Base-by-base conservation (phyloP, 2,888 invertebrate species). In the Cheilosia urbana region DNA sequence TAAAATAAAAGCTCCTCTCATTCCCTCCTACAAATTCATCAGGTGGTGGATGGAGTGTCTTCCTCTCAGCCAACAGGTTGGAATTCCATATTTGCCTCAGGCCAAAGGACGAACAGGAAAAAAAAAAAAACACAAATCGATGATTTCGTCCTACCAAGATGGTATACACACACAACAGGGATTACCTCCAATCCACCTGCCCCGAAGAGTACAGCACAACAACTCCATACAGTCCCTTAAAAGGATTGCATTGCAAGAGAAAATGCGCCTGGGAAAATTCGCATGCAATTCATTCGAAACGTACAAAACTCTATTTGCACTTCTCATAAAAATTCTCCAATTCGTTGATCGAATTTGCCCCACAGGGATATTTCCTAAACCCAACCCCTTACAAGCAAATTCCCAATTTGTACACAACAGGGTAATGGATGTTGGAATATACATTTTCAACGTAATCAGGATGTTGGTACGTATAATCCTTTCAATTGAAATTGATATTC, bases 1-100 rank as follows among this genome's bases (percentile, higher is more conserved):
- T n/a, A n/a, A n/a, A 42, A 45, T 6, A n/a, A 4, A 57, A 68
- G 58, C 21, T 57, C 19, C 2, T 49, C 24, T 17, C 11, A 24
- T 24, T 76, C 37, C 15, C 57, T 17, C 15, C 17, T 2, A 7
- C 34, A 66, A 72, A 75, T 68, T 81, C 85, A 85, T 85, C 85
- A 85, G 85, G 85, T 85, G 85, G 85, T 72, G 62, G 47, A 27
- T 68, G 68, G 57, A 53, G 69, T 53, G 37, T 19, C 66, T 80
- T 68, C 57, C 66, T 72, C 57, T 63, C 49, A 81, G 62, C 82
- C 82, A 83, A 85, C 85, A 85, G 85, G 85, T 85, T 85, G 80
- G 57, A 60, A 53, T 76, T 19, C 49, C 30, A 15, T 65, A 60
- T 55, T 24, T 47, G 37, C 37, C 45, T 47, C 17, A 17, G n/a